Conservation (phyloP, 2,797 vertebrate genomes). For the Brachymystax lenok region DNA sequence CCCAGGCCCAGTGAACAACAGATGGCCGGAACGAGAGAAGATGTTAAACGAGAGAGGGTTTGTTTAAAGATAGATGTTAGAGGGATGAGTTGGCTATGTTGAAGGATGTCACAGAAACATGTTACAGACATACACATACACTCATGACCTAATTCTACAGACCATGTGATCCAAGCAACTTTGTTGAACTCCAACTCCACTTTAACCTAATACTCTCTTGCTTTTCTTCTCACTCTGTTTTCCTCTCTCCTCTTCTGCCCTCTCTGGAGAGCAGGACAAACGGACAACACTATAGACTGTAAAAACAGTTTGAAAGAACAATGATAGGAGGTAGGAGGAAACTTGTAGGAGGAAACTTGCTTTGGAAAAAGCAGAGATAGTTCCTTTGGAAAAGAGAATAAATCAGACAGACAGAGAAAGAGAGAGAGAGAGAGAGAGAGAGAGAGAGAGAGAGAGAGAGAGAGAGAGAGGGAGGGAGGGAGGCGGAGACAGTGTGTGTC, state of each 20-base stretch:
- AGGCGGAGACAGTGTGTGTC: slow-evolving; percentile 10
- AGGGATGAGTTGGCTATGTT: background rate
- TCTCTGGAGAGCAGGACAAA: background rate
- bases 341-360: background rate
- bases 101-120: background rate
- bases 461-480: background rate
- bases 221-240: background rate
- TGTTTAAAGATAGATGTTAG: slow-evolving; percentile 3
- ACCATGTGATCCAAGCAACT: background rate
- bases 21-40: background rate
- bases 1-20: background rate
- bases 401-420: too few species aligned
- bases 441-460: background rate
- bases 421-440: background rate
- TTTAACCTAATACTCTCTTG: background rate
- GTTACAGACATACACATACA: background rate
- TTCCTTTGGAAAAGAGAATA: background rate
- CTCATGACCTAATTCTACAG: background rate
- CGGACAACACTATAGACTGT: background rate
- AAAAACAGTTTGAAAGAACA: background rate
- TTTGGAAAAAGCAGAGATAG: background rate
- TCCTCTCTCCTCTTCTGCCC: background rate
- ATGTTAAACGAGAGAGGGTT: background rate
- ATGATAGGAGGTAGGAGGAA: too few species aligned
- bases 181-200: background rate